Base-by-base conservation (phyloP, 1,140 invertebrate genomes). In the Condylostylus longicornis region DNA sequence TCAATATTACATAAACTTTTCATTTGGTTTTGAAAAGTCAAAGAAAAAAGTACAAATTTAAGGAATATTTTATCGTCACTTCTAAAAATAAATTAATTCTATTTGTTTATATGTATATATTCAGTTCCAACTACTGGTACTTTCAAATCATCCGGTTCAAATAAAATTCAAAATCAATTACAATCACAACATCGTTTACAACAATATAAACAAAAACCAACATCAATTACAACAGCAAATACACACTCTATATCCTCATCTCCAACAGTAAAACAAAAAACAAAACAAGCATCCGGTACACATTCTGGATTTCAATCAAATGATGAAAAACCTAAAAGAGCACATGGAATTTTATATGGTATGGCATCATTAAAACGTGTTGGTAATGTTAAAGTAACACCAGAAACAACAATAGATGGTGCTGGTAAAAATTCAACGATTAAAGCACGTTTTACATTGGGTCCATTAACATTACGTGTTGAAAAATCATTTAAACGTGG, bases 401-500 rank as follows among this genome's bases (percentile, higher is more conserved):
- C 82, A 54, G 72, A 73, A 13, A 79, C 84, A 21, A 79, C 74
- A 50, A 77, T 82, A 54, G 75, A 79, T 72, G 68, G 72, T 40
- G 71, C 79, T 46, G 73, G 55, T 25, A 52, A 51, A 38, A 58
- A 82, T 44, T 83, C 79, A 1, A 83, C 79, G 19, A 77, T 86
- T 13, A 80, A 79, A 50, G 81, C 77, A 9, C 81, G 79, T 52
- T 85, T 86, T 54, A 71, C 74, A 12, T 58, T 86, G 20, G 82
- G 82, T 29, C 82, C 82, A 0, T 51, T 86, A 7, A 73, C 75
- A 5, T 57, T 86, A 27, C 77, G 78, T 54, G 82, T 86, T 0
- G 80, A 86, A 50, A 82, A 83, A 64, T 79, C 82, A 70, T 77
- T 83, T 42, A 80, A 79, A n/a, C 69, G 75, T 39, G 78, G 53